Evolutionary conservation across 2,888 invertebrate species (phyloP).

Genomic region (Lucinisca nassula): DNA sequence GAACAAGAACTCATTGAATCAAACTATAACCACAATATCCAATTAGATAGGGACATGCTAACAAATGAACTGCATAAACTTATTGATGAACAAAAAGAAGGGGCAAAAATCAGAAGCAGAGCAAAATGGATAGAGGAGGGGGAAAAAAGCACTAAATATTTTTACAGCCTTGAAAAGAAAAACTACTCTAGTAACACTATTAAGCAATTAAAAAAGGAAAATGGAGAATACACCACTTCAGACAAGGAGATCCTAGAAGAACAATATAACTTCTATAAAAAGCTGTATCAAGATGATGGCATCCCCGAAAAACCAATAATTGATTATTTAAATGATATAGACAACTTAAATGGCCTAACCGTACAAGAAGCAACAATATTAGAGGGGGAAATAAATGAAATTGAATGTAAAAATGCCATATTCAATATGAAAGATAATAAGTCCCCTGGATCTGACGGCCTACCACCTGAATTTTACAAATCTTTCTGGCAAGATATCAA

Average conservation of each 20-base stretch:
- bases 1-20: background rate
- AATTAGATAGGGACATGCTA: background rate
- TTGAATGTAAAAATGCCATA: background rate
- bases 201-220: background rate
- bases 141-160: constrained; percentile 3
- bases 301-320: background rate
- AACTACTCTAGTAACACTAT: constrained; percentile 8
- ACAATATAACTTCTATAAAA: background rate
- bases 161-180: constrained; percentile 87
- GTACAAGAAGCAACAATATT: background rate
- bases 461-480: constrained; percentile 39
- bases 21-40: background rate
- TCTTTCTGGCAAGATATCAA: constrained; percentile 24
- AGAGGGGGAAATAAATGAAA: background rate
- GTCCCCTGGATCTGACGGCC: constrained; percentile 23
- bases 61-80: background rate
- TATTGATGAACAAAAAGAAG: background rate
- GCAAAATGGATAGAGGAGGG: constrained; percentile 5
- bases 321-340: background rate
- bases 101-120: constrained; percentile 6
- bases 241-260: background rate
- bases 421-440: constrained; percentile 45
- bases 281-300: background rate
- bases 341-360: background rate
- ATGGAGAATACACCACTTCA: background rate